Percentiles rank a stretch among this genome's conserved stretches.
Conservation (phyloP, 2,113 vertebrate species). For the Monarcha castaneiventris region DNA sequence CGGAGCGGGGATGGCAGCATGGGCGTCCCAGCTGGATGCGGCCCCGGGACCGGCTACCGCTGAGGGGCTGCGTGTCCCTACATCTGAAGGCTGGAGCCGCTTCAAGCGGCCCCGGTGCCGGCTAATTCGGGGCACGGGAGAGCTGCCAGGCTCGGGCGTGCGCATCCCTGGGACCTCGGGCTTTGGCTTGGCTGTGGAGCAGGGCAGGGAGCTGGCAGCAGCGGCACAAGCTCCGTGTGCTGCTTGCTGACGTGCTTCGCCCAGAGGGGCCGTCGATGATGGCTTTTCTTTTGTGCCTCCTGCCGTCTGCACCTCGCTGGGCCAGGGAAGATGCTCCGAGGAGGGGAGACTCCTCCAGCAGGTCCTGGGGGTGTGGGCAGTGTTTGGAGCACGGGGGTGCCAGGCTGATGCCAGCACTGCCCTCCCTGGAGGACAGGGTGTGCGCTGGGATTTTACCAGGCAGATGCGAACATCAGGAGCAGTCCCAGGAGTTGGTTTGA, state of each 20-base stretch:
- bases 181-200: neutral
- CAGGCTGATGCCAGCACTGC: neutral
- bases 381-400: fast-evolving
- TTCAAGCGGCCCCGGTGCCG: neutral
- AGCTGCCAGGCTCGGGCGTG: neutral
- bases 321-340: neutral
- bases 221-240: fast-evolving
- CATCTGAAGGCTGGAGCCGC: neutral
- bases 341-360: neutral
- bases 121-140: neutral
- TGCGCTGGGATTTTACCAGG: neutral
- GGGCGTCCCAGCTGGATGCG: neutral
- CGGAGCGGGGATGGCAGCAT: neutral
- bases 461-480: fast-evolving
- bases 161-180: neutral
- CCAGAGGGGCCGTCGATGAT: fast-evolving
- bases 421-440: neutral
- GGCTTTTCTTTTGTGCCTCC: neutral
- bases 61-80: neutral
- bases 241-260: neutral
- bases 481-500: neutral
- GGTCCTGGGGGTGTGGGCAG: neutral
- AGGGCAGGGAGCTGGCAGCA: neutral
- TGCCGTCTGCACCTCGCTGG: neutral
- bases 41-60: neutral